These are phyloP conservation scores for Pherbina coryleti DNA, from an alignment of 2,888 invertebrate genomes.

Conservation along the genomic window DNA sequence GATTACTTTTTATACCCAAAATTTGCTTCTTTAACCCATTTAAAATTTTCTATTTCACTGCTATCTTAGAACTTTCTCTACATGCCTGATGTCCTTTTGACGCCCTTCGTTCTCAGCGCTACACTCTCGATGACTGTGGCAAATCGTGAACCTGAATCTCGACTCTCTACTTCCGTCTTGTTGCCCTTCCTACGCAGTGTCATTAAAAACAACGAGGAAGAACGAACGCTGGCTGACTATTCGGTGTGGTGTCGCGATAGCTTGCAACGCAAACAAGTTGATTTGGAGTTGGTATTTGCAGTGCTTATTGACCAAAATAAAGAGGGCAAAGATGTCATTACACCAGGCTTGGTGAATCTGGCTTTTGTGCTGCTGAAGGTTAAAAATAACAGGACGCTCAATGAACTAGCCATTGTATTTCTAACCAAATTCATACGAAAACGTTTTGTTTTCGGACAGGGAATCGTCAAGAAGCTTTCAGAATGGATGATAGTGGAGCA, in stretches of 20 bases:
- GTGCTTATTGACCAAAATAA: slow-evolving; percentile 68
- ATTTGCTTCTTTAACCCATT: not conserved
- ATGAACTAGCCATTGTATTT: slow-evolving; percentile 72
- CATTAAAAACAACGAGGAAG: slow-evolving; percentile 69
- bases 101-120: slow-evolving; percentile 76
- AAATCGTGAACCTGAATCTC: slow-evolving; percentile 67
- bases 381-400: slow-evolving; percentile 64
- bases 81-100: slow-evolving; percentile 74
- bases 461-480: slow-evolving; percentile 72
- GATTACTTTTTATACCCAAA: not conserved
- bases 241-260: slow-evolving; percentile 73
- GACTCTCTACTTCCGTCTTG: slow-evolving; percentile 59
- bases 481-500: slow-evolving; percentile 73
- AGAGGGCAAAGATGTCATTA: slow-evolving; percentile 66
- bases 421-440: slow-evolving; percentile 74
- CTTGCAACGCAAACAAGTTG: slow-evolving; percentile 59
- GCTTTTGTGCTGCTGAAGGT: slow-evolving; percentile 70
- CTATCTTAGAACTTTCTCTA: slow-evolving; percentile 69
- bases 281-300: slow-evolving; percentile 62
- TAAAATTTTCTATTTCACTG: not conserved
- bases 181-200: slow-evolving; percentile 64
- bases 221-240: slow-evolving; percentile 67
- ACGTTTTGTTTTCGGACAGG: slow-evolving; percentile 72
- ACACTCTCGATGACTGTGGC: slow-evolving; percentile 70
- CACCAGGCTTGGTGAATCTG: slow-evolving; percentile 72